A percentile compares a stretch with the other conserved stretches of the same genome.
Conservation (phyloP, 2,888 invertebrate genomes). For the Homarus gammarus region DNA sequence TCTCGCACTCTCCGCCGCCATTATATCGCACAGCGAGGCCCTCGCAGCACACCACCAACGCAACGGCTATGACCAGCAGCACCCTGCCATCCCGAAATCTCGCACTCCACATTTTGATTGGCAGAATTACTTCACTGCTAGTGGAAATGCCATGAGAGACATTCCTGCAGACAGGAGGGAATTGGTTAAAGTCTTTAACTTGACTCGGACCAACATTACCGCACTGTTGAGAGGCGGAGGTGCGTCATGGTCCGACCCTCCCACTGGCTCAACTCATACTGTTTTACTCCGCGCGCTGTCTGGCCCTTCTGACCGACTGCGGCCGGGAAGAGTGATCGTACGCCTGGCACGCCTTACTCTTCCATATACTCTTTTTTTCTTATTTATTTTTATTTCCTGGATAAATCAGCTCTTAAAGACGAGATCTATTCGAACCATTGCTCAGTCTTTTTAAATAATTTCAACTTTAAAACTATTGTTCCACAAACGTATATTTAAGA, state of each 20-base stretch:
- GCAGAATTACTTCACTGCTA: constrained; percentile 51
- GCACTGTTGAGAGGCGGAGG: constrained; percentile 36
- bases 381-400: too few species aligned
- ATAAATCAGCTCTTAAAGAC: too few species aligned
- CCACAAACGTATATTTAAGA: too few species aligned
- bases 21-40: constrained; percentile 19
- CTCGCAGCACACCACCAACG: constrained; percentile 38
- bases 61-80: constrained; percentile 43
- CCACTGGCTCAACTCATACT: constrained; percentile 57
- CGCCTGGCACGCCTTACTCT: constrained; percentile 26
- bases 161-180: constrained; percentile 66
- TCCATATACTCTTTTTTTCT: constrained; percentile 20
- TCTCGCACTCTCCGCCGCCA: constrained; percentile 53
- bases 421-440: too few species aligned
- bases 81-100: constrained; percentile 51
- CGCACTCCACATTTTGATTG: constrained; percentile 55
- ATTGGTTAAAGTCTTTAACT: constrained; percentile 41
- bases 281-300: constrained; percentile 31
- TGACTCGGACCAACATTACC: constrained; percentile 66
- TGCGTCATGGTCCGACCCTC: constrained; percentile 53
- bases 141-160: constrained; percentile 58
- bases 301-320: constrained; percentile 29
- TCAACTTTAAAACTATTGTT: not conserved
- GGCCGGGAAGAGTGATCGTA: constrained; percentile 52
- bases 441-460: too few species aligned